A percentile compares a stretch with the other conserved stretches of the same genome.
phyloP scores from a whole-genome alignment of 1,140 invertebrate genomes.

The Rhagoletis pomonella region DNA sequence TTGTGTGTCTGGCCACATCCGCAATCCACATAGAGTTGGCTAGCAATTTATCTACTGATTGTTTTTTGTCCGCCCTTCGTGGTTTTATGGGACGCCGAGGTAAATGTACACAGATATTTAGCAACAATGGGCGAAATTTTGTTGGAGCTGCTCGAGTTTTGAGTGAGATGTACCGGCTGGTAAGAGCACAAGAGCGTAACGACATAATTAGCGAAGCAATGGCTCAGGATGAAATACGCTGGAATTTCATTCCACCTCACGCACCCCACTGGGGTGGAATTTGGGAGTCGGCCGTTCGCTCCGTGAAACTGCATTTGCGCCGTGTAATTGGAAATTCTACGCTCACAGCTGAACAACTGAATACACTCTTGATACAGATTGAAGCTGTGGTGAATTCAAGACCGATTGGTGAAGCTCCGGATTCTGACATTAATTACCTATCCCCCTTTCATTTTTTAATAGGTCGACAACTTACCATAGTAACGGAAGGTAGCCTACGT shows the following conservation, averaged over 20 bases:
- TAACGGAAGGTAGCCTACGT: slow-evolving; percentile 61
- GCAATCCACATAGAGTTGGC: no score
- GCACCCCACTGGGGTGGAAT: background rate
- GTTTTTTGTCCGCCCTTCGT: no score
- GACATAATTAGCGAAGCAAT: background rate
- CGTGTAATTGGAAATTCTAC: slow-evolving; percentile 58
- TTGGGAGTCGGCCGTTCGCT: background rate
- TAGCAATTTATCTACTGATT: no score
- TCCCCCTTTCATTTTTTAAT: slow-evolving; percentile 61
- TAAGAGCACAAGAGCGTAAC: no score
- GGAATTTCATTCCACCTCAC: background rate
- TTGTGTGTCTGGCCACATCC: no score
- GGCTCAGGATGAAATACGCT: background rate
- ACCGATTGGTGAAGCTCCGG: slow-evolving; percentile 51
- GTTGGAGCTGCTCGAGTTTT: no score
- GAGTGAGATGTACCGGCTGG: no score
- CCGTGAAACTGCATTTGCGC: background rate
- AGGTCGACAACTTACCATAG: slow-evolving; percentile 32
- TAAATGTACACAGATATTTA: no score
- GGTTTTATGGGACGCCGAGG: no score
- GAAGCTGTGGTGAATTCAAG: slow-evolving; percentile 66
- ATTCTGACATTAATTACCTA: slow-evolving; percentile 49
- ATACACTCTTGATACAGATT: slow-evolving; percentile 62
- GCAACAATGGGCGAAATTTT: no score
- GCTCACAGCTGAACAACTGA: slow-evolving; percentile 65